Base-by-base conservation (phyloP, 2,888 invertebrate species). In the Polietes domitor region DNA sequence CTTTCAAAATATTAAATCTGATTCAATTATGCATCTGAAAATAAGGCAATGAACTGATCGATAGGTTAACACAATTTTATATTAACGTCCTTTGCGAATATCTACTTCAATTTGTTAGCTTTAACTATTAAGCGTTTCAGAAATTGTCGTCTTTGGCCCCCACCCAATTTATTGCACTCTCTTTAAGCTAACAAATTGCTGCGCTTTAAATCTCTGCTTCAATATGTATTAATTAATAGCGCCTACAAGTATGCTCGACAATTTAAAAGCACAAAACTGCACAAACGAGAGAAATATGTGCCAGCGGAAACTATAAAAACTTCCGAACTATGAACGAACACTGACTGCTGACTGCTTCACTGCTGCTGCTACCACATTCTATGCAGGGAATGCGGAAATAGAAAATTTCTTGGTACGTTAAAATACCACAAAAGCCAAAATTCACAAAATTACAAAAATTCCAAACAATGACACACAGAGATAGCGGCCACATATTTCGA, bases 341-440 rank as follows among this genome's bases (percentile, higher is more conserved):
- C 10, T 37, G n/a, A 6, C 37, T 21, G 15, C 21, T 65, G 12
- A 1, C 21, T 10, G 2, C 6, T 10, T 55, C 55, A n/a, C n/a
- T 28, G 58, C 1, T 17, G 12, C 12, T 15, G 15, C 37, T 19
- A 17, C 63, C 61, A 74, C 53, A 83, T 77, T 68, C 81, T 84
- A 32, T 47, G 76, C 81, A 78, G 58, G 81, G 73, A 77, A 43
- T 73, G 84, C 76, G 81, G 84, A 84, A 84, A 81, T 79, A 73
- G 72, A 74, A 72, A 41, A 81, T 79, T 79, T 73, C 61, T 78
- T 37, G 81, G 58, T 73, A 63, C 68, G 81, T 81, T 73, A 81
- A 77, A 78, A 84, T 76, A 70, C 65, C 81, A 81, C 83, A 83
- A 63, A 65, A 68, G 68, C 73, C 37, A 77, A 55, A 41, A 77